Percentiles rank a stretch among this genome's conserved stretches.
phyloP scores from a whole-genome alignment of 2,797 vertebrate genomes.

The Pangasius sanitwongsei region DNA sequence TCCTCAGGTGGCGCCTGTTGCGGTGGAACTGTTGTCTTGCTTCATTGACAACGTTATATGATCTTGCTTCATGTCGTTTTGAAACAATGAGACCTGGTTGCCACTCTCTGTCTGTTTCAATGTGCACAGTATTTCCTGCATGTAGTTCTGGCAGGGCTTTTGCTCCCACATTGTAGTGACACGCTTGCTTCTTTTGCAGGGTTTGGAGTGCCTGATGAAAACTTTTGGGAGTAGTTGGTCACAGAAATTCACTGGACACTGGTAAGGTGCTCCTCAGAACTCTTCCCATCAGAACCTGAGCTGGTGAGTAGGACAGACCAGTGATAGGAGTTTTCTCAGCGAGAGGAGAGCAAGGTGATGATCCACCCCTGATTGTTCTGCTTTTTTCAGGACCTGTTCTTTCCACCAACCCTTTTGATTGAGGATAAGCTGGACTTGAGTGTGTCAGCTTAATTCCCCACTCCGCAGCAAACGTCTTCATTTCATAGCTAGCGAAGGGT shows the following conservation, averaged over 20 bases:
- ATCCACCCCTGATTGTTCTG: no score
- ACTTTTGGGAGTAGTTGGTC: neutral
- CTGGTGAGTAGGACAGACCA: no score
- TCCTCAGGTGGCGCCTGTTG: neutral
- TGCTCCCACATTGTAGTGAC: neutral
- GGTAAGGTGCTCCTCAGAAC: no score
- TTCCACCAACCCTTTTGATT: slow-evolving; percentile 28
- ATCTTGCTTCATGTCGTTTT: slow-evolving; percentile 4
- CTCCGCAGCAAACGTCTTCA: slow-evolving; percentile 2
- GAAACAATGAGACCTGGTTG: slow-evolving; percentile 7
- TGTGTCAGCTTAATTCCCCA: slow-evolving; percentile 32
- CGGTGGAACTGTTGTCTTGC: neutral
- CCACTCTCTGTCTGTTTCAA: slow-evolving; percentile 25
- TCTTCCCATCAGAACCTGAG: no score
- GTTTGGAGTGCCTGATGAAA: neutral
- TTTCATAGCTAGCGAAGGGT: slow-evolving; percentile 36
- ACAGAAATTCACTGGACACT: neutral
- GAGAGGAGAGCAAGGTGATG: no score
- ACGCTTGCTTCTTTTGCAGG: neutral
- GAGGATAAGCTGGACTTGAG: slow-evolving; percentile 23
- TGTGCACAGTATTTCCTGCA: slow-evolving; percentile 24
- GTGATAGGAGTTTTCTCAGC: no score
- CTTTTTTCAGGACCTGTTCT: slow-evolving; percentile 36
- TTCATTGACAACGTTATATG: neutral
- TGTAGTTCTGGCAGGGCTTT: slow-evolving; percentile 24